phyloP scores from a whole-genome alignment of 1,140 invertebrate species.

The Orius insidiosus region DNA sequence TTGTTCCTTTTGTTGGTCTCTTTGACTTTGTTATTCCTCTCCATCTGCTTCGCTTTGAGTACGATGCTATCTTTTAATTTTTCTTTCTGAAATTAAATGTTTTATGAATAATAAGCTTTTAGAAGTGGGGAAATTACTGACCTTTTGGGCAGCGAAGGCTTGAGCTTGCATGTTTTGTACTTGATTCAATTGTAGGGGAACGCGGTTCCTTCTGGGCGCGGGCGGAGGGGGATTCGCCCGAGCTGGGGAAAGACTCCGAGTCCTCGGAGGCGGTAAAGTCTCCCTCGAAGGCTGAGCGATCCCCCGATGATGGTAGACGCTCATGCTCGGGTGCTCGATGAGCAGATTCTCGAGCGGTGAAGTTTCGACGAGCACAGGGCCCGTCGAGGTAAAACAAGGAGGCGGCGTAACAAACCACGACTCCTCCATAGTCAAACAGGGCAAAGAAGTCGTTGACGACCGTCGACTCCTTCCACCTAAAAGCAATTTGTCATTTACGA shows the following conservation, averaged over 20 bases:
- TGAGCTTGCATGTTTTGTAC: constrained; percentile 1
- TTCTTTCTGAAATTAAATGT: constrained; percentile 16
- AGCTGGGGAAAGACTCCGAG: not conserved
- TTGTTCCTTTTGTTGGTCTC: constrained; percentile 41
- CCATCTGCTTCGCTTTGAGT: constrained; percentile 37
- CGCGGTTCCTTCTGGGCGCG: not conserved
- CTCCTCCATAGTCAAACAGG: constrained; percentile 40
- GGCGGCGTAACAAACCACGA: constrained; percentile 69
- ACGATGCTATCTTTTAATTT: constrained; percentile 27
- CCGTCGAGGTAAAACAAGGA: constrained; percentile 56
- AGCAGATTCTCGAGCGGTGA: constrained; percentile 65
- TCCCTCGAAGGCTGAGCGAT: not conserved
- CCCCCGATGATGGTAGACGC: constrained; percentile 40
- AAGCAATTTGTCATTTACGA: not conserved
- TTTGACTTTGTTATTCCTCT: constrained; percentile 41
- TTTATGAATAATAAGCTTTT: not conserved
- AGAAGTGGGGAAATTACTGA: not conserved
- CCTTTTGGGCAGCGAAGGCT: constrained; percentile 4
- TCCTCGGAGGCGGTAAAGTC: not conserved
- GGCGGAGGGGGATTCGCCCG: not conserved
- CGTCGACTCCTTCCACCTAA: constrained; percentile 17
- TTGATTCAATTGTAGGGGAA: not conserved
- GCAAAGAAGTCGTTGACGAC: constrained; percentile 23
- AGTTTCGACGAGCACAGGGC: constrained; percentile 43
- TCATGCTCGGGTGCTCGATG: constrained; percentile 76